phyloP scores from a whole-genome alignment of 2,888 invertebrate genomes.

The Agriopis aurantiaria region DNA sequence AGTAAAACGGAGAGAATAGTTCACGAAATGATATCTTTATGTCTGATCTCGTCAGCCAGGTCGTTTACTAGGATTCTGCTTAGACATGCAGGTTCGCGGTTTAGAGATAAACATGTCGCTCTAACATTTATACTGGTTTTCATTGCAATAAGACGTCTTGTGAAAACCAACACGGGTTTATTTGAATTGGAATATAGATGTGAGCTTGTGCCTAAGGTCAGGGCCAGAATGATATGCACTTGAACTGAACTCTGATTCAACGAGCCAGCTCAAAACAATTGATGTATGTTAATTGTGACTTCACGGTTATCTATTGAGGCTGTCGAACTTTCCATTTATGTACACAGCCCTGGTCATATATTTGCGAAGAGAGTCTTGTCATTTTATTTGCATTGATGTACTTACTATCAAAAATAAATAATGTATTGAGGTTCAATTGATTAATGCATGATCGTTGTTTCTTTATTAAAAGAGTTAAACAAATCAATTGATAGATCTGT shows the following conservation, averaged over 20 bases:
- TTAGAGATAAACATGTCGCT: constrained; percentile 57
- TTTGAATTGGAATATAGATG: constrained; percentile 48
- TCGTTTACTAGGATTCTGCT: constrained; percentile 57
- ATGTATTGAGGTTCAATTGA: constrained; percentile 17
- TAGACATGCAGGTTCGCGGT: constrained; percentile 41
- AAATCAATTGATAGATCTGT: constrained; percentile 1
- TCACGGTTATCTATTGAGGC: constrained; percentile 68
- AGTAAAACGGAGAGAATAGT: constrained; percentile 62
- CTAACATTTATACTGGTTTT: constrained; percentile 39
- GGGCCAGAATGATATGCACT: constrained; percentile 52
- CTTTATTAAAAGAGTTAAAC: constrained; percentile 3
- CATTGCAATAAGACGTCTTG: constrained; percentile 34
- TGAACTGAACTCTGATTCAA: constrained; percentile 52
- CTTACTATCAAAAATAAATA: constrained; percentile 11
- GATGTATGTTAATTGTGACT: constrained; percentile 71
- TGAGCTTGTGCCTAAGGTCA: constrained; percentile 53
- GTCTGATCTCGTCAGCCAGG: constrained; percentile 62
- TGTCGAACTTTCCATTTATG: constrained; percentile 70
- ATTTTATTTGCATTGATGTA: constrained; percentile 28
- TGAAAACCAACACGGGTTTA: constrained; percentile 40
- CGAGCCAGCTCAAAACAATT: constrained; percentile 66
- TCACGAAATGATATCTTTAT: constrained; percentile 62
- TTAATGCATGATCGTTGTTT: constrained; percentile 7
- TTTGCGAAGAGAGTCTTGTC: constrained; percentile 39
- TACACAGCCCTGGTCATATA: constrained; percentile 41